phyloP scores from a whole-genome alignment of 2,797 vertebrate genomes.

The Typhlichthys subterraneus region DNA sequence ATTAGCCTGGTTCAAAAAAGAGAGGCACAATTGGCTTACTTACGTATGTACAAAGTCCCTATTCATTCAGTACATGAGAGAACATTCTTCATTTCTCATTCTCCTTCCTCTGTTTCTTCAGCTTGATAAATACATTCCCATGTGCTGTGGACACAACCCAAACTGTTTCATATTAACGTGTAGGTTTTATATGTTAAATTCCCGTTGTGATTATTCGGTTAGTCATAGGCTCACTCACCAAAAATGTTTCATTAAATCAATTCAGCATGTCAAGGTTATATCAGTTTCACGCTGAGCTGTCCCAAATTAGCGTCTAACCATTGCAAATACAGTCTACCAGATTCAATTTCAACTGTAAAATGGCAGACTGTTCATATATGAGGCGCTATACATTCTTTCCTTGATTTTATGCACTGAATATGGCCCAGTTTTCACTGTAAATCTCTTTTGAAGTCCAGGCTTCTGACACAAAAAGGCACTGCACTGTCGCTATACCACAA shows the following conservation, averaged over 20 bases:
- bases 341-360: constrained; percentile 42
- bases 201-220: constrained; percentile 40
- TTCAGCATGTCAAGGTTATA: constrained; percentile 33
- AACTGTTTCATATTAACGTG: constrained; percentile 22
- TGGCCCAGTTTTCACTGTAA: constrained; percentile 19
- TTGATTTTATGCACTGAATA: constrained; percentile 25
- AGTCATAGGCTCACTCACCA: constrained; percentile 23
- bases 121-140: constrained; percentile 52
- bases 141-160: constrained; percentile 49
- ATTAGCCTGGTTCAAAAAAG: constrained; percentile 68
- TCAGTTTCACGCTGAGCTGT: constrained; percentile 46
- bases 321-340: constrained; percentile 39
- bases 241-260: constrained; percentile 35
- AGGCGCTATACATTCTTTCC: constrained; percentile 29
- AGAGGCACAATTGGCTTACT: constrained; percentile 54
- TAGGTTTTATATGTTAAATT: constrained; percentile 45
- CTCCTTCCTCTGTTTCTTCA: constrained; percentile 34
- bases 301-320: constrained; percentile 47
- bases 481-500: constrained; percentile 22
- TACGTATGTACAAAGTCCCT: constrained; percentile 62
- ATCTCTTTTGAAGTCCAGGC: constrained; percentile 34
- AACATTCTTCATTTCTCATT: constrained; percentile 29
- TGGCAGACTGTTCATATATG: constrained; percentile 29
- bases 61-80: constrained; percentile 60
- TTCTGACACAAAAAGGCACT: constrained; percentile 34